phyloP scores from a whole-genome alignment of 2,113 vertebrate species.

The Microtus oregoni region DNA sequence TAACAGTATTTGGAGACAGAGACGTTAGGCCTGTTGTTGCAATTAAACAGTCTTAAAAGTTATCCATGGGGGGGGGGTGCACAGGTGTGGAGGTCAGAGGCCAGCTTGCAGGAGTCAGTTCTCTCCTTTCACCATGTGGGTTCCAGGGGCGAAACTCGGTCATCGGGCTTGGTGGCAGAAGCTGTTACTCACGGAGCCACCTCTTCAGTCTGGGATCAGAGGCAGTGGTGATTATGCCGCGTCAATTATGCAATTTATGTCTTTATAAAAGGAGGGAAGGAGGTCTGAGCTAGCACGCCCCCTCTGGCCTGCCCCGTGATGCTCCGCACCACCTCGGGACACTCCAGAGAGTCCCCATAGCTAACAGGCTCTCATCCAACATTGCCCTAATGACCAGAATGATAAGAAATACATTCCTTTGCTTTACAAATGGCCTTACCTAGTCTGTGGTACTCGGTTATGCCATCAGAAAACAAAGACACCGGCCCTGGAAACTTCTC shows the following conservation, averaged over 20 bases:
- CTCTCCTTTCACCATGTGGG: background rate
- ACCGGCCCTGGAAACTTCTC: background rate
- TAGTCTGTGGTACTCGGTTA: background rate
- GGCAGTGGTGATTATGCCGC: background rate
- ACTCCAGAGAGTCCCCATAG: background rate
- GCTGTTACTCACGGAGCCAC: background rate
- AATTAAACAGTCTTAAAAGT: background rate
- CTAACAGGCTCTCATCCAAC: background rate
- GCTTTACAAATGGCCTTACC: slow-evolving; percentile 10
- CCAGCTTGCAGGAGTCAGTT: background rate
- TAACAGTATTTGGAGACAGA: background rate
- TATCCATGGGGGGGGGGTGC: background rate
- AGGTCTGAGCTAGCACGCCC: background rate
- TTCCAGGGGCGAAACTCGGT: background rate
- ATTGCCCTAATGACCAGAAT: background rate
- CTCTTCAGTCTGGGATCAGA: background rate
- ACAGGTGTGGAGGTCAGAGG: background rate
- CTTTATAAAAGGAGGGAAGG: background rate
- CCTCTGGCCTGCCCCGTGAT: background rate
- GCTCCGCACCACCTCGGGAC: background rate
- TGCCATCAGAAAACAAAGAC: background rate
- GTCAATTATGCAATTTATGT: background rate
- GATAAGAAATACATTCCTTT: background rate
- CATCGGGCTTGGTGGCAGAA: background rate
- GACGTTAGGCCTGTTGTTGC: background rate